Evolutionary conservation across 2,888 invertebrate species (phyloP).

Genomic region (Melolontha melolontha): DNA sequence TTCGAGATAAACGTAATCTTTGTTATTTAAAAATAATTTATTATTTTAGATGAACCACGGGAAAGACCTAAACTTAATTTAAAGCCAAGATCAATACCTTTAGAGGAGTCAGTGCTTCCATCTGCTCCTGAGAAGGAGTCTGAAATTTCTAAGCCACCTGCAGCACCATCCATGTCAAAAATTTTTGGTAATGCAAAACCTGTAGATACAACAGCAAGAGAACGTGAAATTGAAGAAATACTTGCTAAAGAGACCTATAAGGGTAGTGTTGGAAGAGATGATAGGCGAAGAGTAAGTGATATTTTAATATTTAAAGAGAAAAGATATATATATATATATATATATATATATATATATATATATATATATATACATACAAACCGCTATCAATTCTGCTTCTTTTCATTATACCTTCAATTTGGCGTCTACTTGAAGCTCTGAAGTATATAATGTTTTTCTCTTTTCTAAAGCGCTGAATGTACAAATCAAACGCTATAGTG

Average conservation of each 20-base stretch:
- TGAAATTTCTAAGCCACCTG: constrained; percentile 55
- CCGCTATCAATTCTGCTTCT: too few relatives aligned
- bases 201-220: constrained; percentile 91
- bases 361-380: too few relatives aligned
- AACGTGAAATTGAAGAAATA: constrained; percentile 91
- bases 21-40: constrained; percentile 5
- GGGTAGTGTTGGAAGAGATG: constrained; percentile 51
- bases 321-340: too few relatives aligned
- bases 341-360: too few relatives aligned
- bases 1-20: neutral
- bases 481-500: too few relatives aligned
- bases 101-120: constrained; percentile 64
- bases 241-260: constrained; percentile 71
- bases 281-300: constrained; percentile 52
- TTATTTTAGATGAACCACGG: constrained; percentile 67
- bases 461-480: too few relatives aligned
- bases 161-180: constrained; percentile 73
- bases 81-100: constrained; percentile 83
- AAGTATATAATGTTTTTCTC: too few relatives aligned
- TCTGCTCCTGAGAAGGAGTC: constrained; percentile 54
- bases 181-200: constrained; percentile 97
- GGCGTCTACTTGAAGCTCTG: too few relatives aligned
- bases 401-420: too few relatives aligned
- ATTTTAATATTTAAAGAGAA: neutral
- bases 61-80: constrained; percentile 85